These are phyloP conservation scores for Taxidea taxus DNA, from an alignment of 2,113 vertebrate genomes.

Conservation along the genomic window DNA sequence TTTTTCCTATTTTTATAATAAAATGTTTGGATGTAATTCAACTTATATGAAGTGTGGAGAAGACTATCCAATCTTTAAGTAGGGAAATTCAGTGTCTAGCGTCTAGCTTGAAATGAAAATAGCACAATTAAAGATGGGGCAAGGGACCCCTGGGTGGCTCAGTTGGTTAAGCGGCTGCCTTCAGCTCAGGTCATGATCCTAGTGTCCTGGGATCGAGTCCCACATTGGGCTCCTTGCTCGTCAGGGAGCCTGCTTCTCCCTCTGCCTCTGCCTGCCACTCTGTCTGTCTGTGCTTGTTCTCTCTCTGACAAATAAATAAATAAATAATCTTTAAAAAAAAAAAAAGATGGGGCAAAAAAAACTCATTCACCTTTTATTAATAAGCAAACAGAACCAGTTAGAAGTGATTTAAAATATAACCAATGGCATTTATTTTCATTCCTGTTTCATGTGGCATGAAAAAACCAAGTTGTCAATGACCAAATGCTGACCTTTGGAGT, in stretches of 20 bases:
- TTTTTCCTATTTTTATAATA: background rate
- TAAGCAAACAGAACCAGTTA: background rate
- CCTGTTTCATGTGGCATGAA: background rate
- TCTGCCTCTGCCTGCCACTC: no score
- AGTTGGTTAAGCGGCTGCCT: no score
- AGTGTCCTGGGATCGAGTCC: no score
- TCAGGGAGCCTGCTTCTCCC: no score
- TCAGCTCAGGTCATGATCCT: no score
- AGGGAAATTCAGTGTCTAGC: background rate
- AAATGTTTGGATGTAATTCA: background rate
- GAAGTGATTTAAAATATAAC: conserved; percentile 31
- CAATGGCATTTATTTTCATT: conserved; percentile 14
- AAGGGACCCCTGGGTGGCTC: no score
- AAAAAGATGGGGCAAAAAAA: background rate
- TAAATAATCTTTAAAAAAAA: no score
- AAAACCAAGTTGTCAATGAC: background rate
- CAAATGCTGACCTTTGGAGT: background rate
- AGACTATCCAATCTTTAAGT: background rate
- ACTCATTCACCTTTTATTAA: conserved; percentile 4
- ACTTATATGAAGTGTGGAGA: background rate
- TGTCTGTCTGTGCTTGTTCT: no score
- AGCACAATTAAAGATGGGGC: background rate
- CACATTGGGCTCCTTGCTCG: no score
- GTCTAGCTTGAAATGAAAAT: background rate
- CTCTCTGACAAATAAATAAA: no score